Base-by-base conservation (phyloP, 1,140 invertebrate species). In the Chionoecetes opilio region DNA sequence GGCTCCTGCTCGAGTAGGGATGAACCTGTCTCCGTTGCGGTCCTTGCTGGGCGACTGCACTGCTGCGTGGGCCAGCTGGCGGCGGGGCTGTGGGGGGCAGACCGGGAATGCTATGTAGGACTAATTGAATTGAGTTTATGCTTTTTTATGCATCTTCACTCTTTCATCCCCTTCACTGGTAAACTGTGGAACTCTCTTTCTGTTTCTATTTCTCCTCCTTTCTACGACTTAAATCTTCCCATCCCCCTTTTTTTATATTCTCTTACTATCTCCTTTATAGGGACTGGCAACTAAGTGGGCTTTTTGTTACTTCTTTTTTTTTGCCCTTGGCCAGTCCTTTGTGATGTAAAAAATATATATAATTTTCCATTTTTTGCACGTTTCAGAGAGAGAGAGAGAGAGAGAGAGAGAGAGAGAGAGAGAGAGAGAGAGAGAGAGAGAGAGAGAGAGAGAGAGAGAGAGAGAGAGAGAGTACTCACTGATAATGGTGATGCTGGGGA, bases 1-100 rank as follows among this genome's bases (percentile, higher is more conserved):
- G 96, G 99, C 99, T 96, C 98, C 98, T 95, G 98, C 98, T 96
- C 99, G 97, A 96, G 98, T 98, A 37, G 99, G 99, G 96, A 99
- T 99, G 97, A 99, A 99, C 96, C 99, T 98, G 97, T 99, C 99
- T 31, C 97, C 97, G 97, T 97, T 97, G 41, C 97, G 97, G 94
- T 97, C 97, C 97, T 97, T 97, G 82, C 96, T 96, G 1, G 97
- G 97, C 11, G 97, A 98, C 38, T 97, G 88, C 32, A 94, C 46
- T 26, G 93, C 84, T 21, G 82, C 97, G n/a, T 97, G 96, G 84
- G 97, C 97, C 17, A 96, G 91, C 9, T 93, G 82, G 31, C 95
- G 86, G 38, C 96, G 86, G 32, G 96, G 96, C 96, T 96, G 95
- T 35, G 8, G 11, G 0, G 21, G n/a, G 63, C 21, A 75, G n/a